These are phyloP conservation scores for Campoletis sonorensis DNA, from an alignment of 1,140 invertebrate genomes.

Conservation along the genomic window DNA sequence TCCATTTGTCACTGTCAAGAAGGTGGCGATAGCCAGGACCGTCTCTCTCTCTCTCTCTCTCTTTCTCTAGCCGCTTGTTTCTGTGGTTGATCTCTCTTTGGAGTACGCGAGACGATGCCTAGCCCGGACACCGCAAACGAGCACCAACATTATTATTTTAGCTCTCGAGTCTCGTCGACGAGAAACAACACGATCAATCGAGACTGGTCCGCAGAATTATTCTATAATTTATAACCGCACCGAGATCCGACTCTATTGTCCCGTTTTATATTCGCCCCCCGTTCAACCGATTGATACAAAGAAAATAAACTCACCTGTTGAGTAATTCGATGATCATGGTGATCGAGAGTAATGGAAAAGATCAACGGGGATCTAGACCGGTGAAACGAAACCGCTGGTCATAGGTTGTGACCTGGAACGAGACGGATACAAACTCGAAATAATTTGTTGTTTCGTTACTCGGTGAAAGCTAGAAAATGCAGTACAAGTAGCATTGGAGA, in stretches of 20 bases:
- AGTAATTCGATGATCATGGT: constrained; percentile 51
- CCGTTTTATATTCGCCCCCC: not conserved
- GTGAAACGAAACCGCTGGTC: constrained; percentile 80
- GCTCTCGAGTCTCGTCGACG: not conserved
- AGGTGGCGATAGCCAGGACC: constrained; percentile 77
- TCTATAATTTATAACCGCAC: not conserved
- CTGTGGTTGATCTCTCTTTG: constrained; percentile 17
- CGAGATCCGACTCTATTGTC: constrained; percentile 1
- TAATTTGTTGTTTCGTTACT: constrained; percentile 1
- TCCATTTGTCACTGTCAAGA: constrained; percentile 81
- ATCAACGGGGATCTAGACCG: constrained; percentile 74
- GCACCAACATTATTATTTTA: constrained; percentile 4
- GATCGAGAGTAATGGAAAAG: constrained; percentile 14
- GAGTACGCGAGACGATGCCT: not conserved
- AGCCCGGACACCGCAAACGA: not conserved
- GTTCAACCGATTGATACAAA: not conserved
- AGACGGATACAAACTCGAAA: constrained; percentile 47
- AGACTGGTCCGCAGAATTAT: not conserved
- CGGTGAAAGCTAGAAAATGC: not conserved
- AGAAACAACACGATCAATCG: constrained; percentile 3
- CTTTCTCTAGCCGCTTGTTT: constrained; percentile 3
- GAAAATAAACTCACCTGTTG: constrained; percentile 61
- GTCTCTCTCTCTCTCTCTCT: constrained; percentile 30
- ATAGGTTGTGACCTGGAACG: constrained; percentile 79
- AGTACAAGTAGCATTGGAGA: too few species aligned